Base-by-base conservation (phyloP, 2,888 invertebrate species). In the Ornithoptera alexandrae region DNA sequence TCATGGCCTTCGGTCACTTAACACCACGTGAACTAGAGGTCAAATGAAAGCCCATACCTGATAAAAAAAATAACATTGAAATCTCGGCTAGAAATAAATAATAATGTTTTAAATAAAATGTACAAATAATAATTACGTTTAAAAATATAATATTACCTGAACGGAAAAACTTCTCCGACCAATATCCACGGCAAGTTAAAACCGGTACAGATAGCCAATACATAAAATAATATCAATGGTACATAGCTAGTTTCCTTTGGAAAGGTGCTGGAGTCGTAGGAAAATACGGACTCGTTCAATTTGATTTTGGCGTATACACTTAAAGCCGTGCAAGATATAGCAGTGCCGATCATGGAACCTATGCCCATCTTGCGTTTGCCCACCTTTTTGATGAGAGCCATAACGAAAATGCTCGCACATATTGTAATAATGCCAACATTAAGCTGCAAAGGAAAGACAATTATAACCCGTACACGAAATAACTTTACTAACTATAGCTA, bases 141-240 rank as follows among this genome's bases (percentile, higher is more conserved):
- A 18, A 61, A 39, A 56, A 1, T 20, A 67, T 59, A 4, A n/a
- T 56, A 36, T 62, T 80, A 94, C 94, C 93, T 93, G 74, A 93
- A 92, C 0, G 94, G 94, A 74, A 94, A 94, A 1, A 94, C 91
- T 81, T 94, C 94, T 42, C 94, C 93, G n/a, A 94, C 75, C 70
- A 94, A 76, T 70, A 93, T 88, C 94, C 94, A 94, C 0, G 94
- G 94, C 73, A 94, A 89, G 0, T 90, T 92, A 60, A 90, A 77
- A 30, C 86, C 83, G 39, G 81, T 86, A 70, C 86, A 89, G 62
- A 89, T 88, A 1, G 86, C 85, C 1, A 90, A 77, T 72, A 89
- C 72, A 66, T 93, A 77, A 70, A 92, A 91, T 62, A 92, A 79
- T 0, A 88, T 72, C 0, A 93, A 81, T 0, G 93, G 93, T n/a